These are phyloP conservation scores for Typhlichthys eigenmanni DNA, from an alignment of 2,797 vertebrate genomes.

Conservation along the genomic window DNA sequence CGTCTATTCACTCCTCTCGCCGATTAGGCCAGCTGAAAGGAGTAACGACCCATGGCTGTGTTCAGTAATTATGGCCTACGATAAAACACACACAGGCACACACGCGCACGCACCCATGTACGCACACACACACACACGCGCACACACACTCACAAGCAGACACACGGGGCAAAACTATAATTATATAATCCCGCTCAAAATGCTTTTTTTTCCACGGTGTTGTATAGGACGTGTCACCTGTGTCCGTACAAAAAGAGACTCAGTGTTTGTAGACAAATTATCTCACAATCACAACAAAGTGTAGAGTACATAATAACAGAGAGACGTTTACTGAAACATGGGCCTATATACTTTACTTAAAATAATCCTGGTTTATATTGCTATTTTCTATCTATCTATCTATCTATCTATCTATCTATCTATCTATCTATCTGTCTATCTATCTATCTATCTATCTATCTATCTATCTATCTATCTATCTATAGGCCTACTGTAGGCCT, in stretches of 20 bases:
- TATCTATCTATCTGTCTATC: background rate
- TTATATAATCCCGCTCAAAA: constrained; percentile 42
- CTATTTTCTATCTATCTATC: background rate
- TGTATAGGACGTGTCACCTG: constrained; percentile 61
- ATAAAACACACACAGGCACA: constrained; percentile 33
- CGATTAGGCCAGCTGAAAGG: constrained; percentile 77
- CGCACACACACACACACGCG: background rate
- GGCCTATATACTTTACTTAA: background rate
- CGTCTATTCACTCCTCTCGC: constrained; percentile 74
- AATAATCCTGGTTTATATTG: background rate
- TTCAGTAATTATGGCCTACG: constrained; percentile 71
- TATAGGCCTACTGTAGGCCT: too few species aligned
- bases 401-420: background rate
- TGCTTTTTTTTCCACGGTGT: constrained; percentile 26
- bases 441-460: too few species aligned
- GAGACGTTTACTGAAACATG: constrained; percentile 25
- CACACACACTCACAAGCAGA: background rate
- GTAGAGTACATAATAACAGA: constrained; percentile 32
- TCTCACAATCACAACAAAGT: constrained; percentile 69
- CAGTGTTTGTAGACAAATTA: constrained; percentile 46
- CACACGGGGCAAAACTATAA: constrained; percentile 44
- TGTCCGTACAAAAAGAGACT: constrained; percentile 39
- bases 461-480: too few species aligned
- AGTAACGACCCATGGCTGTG: constrained; percentile 72
- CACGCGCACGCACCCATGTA: constrained; percentile 43